Conservation (phyloP, 1,140 invertebrate genomes). For the Octopus bimaculoides region DNA sequence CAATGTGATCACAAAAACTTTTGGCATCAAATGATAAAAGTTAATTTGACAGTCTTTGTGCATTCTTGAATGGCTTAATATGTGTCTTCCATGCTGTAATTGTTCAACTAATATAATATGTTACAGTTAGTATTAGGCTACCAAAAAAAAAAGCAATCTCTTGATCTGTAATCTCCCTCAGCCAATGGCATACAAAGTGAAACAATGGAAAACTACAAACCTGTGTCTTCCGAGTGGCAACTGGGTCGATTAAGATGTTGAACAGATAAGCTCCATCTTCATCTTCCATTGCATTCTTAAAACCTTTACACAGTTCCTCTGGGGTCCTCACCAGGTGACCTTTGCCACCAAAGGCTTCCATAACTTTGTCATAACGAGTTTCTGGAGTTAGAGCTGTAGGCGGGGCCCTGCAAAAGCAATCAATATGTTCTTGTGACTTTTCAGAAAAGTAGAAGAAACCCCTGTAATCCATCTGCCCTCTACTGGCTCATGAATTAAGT, state of each 20-base stretch:
- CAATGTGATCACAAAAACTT: too few relatives aligned
- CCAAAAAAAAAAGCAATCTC: too few relatives aligned
- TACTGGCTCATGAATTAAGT: too few relatives aligned
- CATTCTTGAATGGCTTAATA: too few relatives aligned
- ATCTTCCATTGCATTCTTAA: conserved; percentile 66
- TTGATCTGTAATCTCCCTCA: too few relatives aligned
- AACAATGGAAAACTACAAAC: conserved; percentile 37
- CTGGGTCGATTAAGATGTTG: conserved; percentile 85
- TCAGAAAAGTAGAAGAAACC: neutral
- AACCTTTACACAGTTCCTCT: conserved; percentile 70
- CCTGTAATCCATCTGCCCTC: too few relatives aligned
- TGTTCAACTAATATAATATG: too few relatives aligned
- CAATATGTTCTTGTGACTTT: neutral
- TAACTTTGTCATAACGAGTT: conserved; percentile 85
- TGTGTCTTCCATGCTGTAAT: too few relatives aligned
- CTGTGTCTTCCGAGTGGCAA: conserved; percentile 85
- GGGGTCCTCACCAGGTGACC: conserved; percentile 79
- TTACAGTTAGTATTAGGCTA: too few relatives aligned
- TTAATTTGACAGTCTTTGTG: too few relatives aligned
- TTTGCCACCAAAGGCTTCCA: conserved; percentile 76
- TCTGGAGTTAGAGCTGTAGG: conserved; percentile 75
- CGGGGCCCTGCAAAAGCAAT: conserved; percentile 68
- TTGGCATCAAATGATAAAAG: too few relatives aligned
- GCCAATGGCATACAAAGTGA: too few relatives aligned
- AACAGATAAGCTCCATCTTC: conserved; percentile 79